phyloP scores from a whole-genome alignment of 1,140 invertebrate genomes.

The Orius insidiosus region DNA sequence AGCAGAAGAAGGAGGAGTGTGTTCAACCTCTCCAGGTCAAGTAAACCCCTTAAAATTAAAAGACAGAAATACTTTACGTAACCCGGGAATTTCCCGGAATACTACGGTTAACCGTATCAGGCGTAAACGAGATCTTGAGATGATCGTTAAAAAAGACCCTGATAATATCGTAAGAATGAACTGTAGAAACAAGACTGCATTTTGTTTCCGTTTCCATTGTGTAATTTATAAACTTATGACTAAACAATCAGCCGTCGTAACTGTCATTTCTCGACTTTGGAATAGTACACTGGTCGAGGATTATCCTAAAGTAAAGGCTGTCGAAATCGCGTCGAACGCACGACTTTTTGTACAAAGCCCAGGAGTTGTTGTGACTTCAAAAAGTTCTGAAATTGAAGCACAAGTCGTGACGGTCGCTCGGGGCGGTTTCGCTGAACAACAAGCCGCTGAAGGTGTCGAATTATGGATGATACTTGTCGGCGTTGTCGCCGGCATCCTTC shows the following conservation, averaged over 20 bases:
- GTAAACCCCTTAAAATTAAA: conserved; percentile 52
- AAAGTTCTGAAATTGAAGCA: conserved; percentile 41
- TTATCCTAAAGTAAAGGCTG: conserved; percentile 66
- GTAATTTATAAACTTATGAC: conserved; percentile 54
- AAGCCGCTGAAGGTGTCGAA: conserved; percentile 46
- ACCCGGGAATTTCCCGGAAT: not conserved
- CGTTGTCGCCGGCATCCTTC: conserved; percentile 55
- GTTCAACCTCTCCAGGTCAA: conserved; percentile 33
- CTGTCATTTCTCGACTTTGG: conserved; percentile 42
- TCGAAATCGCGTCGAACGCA: conserved; percentile 61
- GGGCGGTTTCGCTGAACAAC: conserved; percentile 43
- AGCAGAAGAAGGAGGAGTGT: conserved; percentile 40
- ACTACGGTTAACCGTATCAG: not conserved
- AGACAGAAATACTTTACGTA: conserved; percentile 23
- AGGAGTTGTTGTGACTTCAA: conserved; percentile 52
- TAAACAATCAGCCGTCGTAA: conserved; percentile 56
- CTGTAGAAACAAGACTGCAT: conserved; percentile 58
- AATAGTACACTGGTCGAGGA: conserved; percentile 78
- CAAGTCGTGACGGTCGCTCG: conserved; percentile 65
- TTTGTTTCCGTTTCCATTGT: conserved; percentile 73
- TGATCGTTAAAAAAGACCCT: conserved; percentile 33
- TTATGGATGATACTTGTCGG: conserved; percentile 71
- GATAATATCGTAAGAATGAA: conserved; percentile 27
- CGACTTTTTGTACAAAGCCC: conserved; percentile 44
- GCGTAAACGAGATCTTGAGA: conserved; percentile 42